phyloP scores from a whole-genome alignment of 2,797 vertebrate species.

The Muscicapa comitata region DNA sequence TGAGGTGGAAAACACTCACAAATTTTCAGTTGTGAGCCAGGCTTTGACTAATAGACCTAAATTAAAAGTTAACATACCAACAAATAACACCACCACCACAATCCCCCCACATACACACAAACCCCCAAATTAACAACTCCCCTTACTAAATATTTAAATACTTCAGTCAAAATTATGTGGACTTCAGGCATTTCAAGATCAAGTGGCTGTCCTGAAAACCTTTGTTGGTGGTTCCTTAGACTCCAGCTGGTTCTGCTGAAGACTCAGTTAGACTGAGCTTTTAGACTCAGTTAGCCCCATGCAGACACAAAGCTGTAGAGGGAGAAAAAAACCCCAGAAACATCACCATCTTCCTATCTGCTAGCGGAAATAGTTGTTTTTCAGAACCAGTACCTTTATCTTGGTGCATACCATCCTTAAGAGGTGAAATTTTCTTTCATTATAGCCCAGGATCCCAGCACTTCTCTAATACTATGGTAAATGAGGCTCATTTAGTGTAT shows the following conservation, averaged over 20 bases:
- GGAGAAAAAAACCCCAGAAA: rapidly evolving
- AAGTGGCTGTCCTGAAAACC: neutral
- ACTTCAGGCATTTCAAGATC: neutral
- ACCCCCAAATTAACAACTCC: rapidly evolving
- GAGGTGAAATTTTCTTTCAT: neutral
- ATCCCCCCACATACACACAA: neutral
- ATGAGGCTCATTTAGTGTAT: rapidly evolving
- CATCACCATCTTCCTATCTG: neutral
- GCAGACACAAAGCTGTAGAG: neutral
- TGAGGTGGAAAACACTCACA: neutral
- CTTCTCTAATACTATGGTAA: neutral
- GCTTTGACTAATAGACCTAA: neutral
- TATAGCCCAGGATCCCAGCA: neutral
- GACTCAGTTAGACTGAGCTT: neutral
- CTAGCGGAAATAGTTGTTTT: neutral
- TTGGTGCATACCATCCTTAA: neutral
- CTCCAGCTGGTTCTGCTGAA: neutral
- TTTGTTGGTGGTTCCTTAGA: neutral
- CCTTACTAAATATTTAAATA: neutral
- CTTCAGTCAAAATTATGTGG: neutral
- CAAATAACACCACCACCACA: neutral
- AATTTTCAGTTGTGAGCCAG: neutral
- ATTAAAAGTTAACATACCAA: neutral
- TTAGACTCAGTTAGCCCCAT: neutral
- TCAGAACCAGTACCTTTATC: neutral